Base-by-base conservation (phyloP, 2,797 vertebrate species). In the Rhincodon typus region DNA sequence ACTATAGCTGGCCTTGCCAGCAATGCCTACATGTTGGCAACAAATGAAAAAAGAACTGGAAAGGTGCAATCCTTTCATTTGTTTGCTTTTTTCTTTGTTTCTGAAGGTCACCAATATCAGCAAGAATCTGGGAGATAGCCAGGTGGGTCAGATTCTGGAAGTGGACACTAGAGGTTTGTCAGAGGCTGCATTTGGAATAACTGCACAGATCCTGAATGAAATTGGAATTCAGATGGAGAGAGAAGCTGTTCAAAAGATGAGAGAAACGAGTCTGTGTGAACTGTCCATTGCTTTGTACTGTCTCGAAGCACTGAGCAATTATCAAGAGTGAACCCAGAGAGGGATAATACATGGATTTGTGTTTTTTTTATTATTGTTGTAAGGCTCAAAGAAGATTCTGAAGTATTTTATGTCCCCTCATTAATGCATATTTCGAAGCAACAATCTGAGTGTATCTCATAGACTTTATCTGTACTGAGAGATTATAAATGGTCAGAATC, bases 191-290 rank as follows among this genome's bases (percentile, higher is more conserved):
- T 72, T 95, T 72, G 94, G 27, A 77, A 95, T 50, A 95, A 95
- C 94, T 53, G 94, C 70, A 53, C 46, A 50, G 30, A 95, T 95
- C 19, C 94, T 95, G 94, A 57, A 50, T 72, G 94, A 95, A 53
- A 53, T 30, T 0, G 94, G 94, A 53, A 50, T 95, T 50, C 69
- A 95, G 12, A 5, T 74, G 70, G 69, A 77, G 94, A 34, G 70
- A 53, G 70, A 53, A 10, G 46, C 12, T 8, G 17, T 95, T 50
- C 42, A 53, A 50, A 72, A 77, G 30, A 77, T 1, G 38, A 57
- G 27, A 30, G 42, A 34, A 66, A 50, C 70, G 17, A 95, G 30
- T 23, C 70, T 95, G 27, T 8, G 46, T 50, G 94, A 95, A 77
- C 69, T 95, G 94, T 34, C 42, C 42, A n/a, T 95, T 1, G 70